Evolutionary conservation across 2,797 vertebrate genomes (phyloP).

Genomic region (Ptychadena robeensis): DNA sequence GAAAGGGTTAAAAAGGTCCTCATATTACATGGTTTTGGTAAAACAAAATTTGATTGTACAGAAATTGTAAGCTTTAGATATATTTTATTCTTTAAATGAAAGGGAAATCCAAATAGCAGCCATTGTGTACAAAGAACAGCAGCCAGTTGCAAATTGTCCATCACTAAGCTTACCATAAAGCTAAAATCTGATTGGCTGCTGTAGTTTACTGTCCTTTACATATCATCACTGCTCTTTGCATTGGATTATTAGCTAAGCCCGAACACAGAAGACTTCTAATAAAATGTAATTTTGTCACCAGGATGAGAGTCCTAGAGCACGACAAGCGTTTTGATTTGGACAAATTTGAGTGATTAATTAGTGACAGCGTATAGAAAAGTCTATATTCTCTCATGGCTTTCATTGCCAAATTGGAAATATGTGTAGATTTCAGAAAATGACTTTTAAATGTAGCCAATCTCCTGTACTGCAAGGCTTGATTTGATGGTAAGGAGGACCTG

Average conservation of each 20-base stretch:
- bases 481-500: conserved; percentile 87
- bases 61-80: too few species aligned
- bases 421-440: conserved; percentile 98
- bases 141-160: conserved; percentile 86
- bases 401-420: conserved; percentile 94
- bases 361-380: conserved; percentile 81
- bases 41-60: too few species aligned
- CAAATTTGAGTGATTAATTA: conserved; percentile 79
- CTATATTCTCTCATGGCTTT: conserved; percentile 88
- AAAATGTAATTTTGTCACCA: conserved; percentile 44
- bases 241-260: neutral
- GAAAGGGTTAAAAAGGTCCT: too few species aligned
- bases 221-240: neutral
- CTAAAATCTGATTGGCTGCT: neutral
- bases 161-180: neutral
- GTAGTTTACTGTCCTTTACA: neutral
- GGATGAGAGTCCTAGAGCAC: conserved; percentile 73
- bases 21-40: too few species aligned
- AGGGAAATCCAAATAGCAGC: neutral
- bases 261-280: neutral
- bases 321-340: conserved; percentile 82
- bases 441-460: conserved; percentile 97
- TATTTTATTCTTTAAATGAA: too few species aligned
- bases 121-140: neutral
- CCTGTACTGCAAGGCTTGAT: conserved; percentile 88